Conservation (phyloP, 1,140 invertebrate genomes). For the Mycetomoellerius zeteki region DNA sequence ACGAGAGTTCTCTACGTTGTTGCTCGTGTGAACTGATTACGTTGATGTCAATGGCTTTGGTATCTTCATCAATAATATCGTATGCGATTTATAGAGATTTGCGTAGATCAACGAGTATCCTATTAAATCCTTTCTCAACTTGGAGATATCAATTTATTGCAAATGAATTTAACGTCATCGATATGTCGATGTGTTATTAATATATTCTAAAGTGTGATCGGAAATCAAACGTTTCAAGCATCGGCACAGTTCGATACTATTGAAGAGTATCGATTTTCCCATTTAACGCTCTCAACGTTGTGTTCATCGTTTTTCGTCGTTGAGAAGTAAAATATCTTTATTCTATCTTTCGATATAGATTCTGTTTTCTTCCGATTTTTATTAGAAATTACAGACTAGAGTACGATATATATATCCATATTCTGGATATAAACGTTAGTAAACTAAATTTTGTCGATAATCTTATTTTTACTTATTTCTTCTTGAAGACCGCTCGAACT, state of each 20-base stretch:
- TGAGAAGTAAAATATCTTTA: neutral
- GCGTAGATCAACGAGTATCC: neutral
- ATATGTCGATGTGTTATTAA: neutral
- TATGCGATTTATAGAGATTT: neutral
- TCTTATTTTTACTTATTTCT: neutral
- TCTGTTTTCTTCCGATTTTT: neutral
- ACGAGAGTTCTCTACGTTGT: neutral
- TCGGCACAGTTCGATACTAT: neutral
- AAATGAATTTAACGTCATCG: neutral
- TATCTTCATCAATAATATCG: neutral
- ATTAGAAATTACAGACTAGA: slow-evolving; percentile 10
- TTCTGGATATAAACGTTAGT: neutral
- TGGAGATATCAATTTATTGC: neutral
- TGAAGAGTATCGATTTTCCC: neutral
- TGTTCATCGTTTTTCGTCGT: neutral
- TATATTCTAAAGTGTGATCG: neutral
- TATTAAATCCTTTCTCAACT: neutral
- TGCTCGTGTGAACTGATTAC: neutral
- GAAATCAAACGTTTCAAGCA: slow-evolving; percentile 13
- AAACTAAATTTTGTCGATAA: neutral
- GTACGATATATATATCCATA: neutral
- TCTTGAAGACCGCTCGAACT: neutral
- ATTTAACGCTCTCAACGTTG: neutral
- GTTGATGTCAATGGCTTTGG: neutral
- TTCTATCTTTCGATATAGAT: neutral